Conservation (phyloP, 2,797 vertebrate genomes). For the Tamandua tetradactyla region DNA sequence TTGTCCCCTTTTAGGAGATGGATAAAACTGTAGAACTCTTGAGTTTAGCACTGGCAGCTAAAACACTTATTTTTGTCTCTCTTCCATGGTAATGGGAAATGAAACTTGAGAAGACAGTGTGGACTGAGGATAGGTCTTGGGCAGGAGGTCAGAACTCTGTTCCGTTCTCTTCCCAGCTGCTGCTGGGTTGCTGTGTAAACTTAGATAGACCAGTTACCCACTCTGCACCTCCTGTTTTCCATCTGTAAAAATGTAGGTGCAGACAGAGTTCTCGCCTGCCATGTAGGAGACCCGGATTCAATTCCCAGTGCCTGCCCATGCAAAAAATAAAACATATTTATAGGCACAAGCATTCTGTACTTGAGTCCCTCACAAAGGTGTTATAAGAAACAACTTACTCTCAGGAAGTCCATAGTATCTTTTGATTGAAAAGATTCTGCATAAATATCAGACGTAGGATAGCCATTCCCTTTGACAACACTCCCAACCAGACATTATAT, state of each 20-base stretch:
- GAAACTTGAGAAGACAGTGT: slow-evolving; percentile 67
- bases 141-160: slow-evolving; percentile 52
- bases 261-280: too few relatives aligned
- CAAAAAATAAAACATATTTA: too few relatives aligned
- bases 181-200: slow-evolving; percentile 65
- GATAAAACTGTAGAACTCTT: slow-evolving; percentile 37
- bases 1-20: slow-evolving; percentile 35
- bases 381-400: slow-evolving; percentile 5
- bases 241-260: slow-evolving; percentile 57
- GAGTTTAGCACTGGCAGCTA: not conserved
- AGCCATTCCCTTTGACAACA: not conserved
- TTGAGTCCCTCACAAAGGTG: slow-evolving; percentile 14
- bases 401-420: slow-evolving; percentile 6
- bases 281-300: too few relatives aligned
- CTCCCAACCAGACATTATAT: not conserved
- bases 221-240: slow-evolving; percentile 62
- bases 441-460: not conserved
- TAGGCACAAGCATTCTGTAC: too few relatives aligned
- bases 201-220: slow-evolving; percentile 54
- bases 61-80: slow-evolving; percentile 60
- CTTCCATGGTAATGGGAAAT: slow-evolving; percentile 23
- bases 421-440: slow-evolving; percentile 8
- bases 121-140: slow-evolving; percentile 35
- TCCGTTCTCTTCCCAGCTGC: slow-evolving; percentile 70
- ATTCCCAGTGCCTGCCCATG: too few relatives aligned